Evolutionary conservation across 2,888 invertebrate species (phyloP), one percentile per base, ranked within the genome.

Genomic region (Luffia ferchaultella): DNA sequence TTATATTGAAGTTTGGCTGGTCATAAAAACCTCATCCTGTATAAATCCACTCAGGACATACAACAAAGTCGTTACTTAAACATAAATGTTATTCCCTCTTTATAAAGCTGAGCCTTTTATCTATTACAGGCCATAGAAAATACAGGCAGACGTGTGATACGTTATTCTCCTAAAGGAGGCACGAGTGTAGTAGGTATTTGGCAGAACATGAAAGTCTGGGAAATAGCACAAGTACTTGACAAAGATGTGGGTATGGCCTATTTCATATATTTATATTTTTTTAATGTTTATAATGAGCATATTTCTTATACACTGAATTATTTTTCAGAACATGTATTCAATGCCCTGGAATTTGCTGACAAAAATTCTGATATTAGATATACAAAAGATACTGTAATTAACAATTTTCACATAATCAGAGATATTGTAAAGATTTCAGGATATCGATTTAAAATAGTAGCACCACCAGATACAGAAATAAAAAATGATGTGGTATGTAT

Each of bases 151-250:
- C 76, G 77, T 62, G 78, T 88, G 12, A 87, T 90, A 52, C 86
- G 87, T 67, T 90, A 88, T 64, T 69, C 86, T 9, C 86, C 87
- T 1, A 90, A 89, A 69, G 67, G 80, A 3, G 72, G 74, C 42
- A 60, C 71, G 0, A 86, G 85, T 62, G 78, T 89, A 1, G 75
- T 93, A 0, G 88, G 89, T 46, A 84, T 96, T 54, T 95, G 95
- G 93, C 77, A 87, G 45, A 87, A 91, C 62, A 96, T 96, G 87
- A 93, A 93, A 0, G 90, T 95, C 0, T 65, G 69, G 19, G 91
- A 96, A 61, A 68, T 97, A 50, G 91, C 94, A 0, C 64, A 79
- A 46, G 85, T 88, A 0, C 63, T 93, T 20, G 73, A 85, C 2
- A 88, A 88, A 65, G 85, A 90, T 65, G 62, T 90, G 55, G 89